Base-by-base conservation (phyloP, 2,888 invertebrate genomes). In the Zygaena filipendulae region DNA sequence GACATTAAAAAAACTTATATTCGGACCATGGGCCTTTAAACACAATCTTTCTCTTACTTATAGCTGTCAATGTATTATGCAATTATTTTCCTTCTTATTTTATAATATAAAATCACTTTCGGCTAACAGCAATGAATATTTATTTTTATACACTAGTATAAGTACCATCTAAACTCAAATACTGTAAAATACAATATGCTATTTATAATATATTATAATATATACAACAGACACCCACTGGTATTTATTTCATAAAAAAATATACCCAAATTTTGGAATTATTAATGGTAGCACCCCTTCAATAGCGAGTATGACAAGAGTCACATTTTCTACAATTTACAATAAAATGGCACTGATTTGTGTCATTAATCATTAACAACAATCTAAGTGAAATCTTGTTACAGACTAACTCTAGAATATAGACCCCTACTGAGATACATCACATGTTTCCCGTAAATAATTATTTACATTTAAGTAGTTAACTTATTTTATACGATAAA, bases 231-330 rank as follows among this genome's bases (percentile, higher is more conserved):
- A 72, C 69, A 74, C 68, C 67, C 77, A 71, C 75, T 71, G 80
- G 80, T 72, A 69, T 74, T 66, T 56, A 68, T 68, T 70, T 68
- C 74, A 72, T 74, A 77, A 67, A 77, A 77, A 79, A 77, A 75
- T 75, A 77, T 71, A 77, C 75, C 74, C 71, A 60, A 66, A 62
- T 64, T 70, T 71, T 72, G 75, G 70, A 77, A 79, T 75, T 75
- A 79, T 79, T 70, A 64, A 75, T 80, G 81, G 81, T 81, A 81
- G 81, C 81, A 81, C 81, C 81, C 81, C 81, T 75, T 77, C 74
- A 69, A 61, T 71, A 81, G 81, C 80, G 68, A 77, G 81, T 79
- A 80, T 80, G 81, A 81, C 81, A 80, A 80, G 80, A 80, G 79
- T 80, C 80, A 79, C 79, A 72, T 70, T 56, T 62, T 67, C 63